phyloP scores from a whole-genome alignment of 2,113 vertebrate species.

The Nothobranchius furzeri region DNA sequence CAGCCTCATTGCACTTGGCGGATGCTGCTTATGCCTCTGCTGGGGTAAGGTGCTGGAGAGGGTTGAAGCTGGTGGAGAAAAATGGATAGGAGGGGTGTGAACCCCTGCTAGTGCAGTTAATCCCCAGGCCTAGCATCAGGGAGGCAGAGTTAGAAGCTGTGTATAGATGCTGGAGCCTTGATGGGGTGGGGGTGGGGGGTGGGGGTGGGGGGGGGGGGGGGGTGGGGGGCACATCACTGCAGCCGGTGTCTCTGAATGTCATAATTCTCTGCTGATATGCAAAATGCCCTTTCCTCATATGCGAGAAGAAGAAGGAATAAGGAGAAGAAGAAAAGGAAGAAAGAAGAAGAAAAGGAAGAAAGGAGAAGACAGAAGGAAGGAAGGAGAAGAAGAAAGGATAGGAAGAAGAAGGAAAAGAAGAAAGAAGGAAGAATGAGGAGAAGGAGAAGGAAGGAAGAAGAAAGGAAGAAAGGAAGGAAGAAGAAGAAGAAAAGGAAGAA shows the following conservation, averaged over 20 bases:
- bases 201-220: too few relatives aligned
- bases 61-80: not conserved
- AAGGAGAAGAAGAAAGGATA: too few relatives aligned
- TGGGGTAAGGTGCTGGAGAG: conserved; percentile 29
- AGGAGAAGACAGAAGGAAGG: too few relatives aligned
- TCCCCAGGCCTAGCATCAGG: conserved; percentile 35
- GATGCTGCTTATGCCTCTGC: conserved; percentile 42
- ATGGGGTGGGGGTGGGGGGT: too few relatives aligned
- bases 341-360: too few relatives aligned
- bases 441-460: too few relatives aligned
- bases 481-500: too few relatives aligned
- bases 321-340: too few relatives aligned
- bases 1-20: conserved; percentile 35
- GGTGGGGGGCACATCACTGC: conserved; percentile 37
- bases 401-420: too few relatives aligned
- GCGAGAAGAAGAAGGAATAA: not conserved
- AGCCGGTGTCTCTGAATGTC: conserved; percentile 56
- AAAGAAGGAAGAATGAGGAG: too few relatives aligned
- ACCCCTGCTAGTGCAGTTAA: conserved; percentile 14
- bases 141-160: conserved; percentile 51
- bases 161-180: conserved; percentile 28
- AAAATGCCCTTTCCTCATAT: conserved; percentile 4
- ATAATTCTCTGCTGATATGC: conserved; percentile 55
- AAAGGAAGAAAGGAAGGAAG: too few relatives aligned
- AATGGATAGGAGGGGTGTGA: not conserved